Base-by-base conservation (phyloP, 2,888 invertebrate species). In the Sturmia bella region DNA sequence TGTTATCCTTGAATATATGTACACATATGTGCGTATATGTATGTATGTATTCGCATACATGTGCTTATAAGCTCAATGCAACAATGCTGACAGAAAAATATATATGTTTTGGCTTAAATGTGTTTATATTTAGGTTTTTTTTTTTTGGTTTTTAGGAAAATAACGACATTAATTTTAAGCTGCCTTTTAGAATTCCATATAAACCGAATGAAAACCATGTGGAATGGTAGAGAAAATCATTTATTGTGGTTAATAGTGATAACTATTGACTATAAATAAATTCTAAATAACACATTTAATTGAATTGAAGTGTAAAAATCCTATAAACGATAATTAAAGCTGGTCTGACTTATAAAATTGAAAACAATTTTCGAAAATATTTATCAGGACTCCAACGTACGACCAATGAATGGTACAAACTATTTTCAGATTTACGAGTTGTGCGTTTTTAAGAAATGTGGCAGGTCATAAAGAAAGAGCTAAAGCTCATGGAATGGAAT, bases 201-300 rank as follows among this genome's bases (percentile, higher is more conserved):
- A 50, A 39, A 41, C 6, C 17, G 9, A 41, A 45, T 6, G 0
- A 24, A 37, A n/a, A 41, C 3, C 3, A 52, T 48, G 41, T 13
- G 24, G n/a, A 56, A 39, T 39, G n/a, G 7, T 37, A 50, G 37
- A n/a, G 52, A 50, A 32, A 72, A 19, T 2, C 11, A 43, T 45
- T 69, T 63, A 2, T 56, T 57, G 13, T 63, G 27, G 11, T 37
- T 41, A 54, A 37, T 54, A 54, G 61, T 61, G 41, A 15, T n/a
- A 61, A 54, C 37, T 32, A 5, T 52, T n/a, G 15, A 27, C 45
- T 37, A 73, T 73, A 66, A 68, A 66, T 73, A 73, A 68, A 61
- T 27, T 61, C 61, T 78, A 78, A 72, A 78, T n/a, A 66, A 37
- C 43, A 32, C 57, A 61, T 73, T 66, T 54, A 79, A 66, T 79